Evolutionary conservation across 2,888 invertebrate species (phyloP).

Genomic region (Portevinia maculata): DNA sequence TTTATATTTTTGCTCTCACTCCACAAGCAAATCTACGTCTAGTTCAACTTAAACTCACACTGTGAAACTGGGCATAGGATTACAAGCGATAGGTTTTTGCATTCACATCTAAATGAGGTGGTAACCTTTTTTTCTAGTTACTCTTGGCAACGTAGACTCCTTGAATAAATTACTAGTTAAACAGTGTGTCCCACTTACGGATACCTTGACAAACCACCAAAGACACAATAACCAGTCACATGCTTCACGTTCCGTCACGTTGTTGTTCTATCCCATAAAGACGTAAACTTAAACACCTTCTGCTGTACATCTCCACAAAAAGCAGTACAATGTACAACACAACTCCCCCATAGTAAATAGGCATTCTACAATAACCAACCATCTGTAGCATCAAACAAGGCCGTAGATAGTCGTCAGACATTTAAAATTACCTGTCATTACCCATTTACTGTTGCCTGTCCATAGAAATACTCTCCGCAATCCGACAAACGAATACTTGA

Average conservation of each 20-base stretch:
- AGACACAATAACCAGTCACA: not conserved
- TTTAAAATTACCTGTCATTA: slow-evolving; percentile 65
- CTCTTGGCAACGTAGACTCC: too few species aligned
- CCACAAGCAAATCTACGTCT: too few species aligned
- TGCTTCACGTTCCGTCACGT: slow-evolving; percentile 14
- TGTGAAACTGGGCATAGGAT: too few species aligned
- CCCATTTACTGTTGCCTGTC: slow-evolving; percentile 46
- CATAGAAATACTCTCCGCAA: slow-evolving; percentile 15
- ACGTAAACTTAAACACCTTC: not conserved
- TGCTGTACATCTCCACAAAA: too few species aligned
- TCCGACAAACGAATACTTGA: not conserved
- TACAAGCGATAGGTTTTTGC: too few species aligned
- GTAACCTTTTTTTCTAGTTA: too few species aligned
- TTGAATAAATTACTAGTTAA: too few species aligned
- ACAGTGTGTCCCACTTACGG: too few species aligned
- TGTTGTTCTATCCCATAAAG: not conserved
- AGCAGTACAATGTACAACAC: too few species aligned
- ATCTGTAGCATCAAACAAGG: slow-evolving; percentile 45
- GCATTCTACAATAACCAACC: not conserved
- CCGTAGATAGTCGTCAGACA: slow-evolving; percentile 57
- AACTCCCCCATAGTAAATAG: not conserved
- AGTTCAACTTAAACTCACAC: too few species aligned
- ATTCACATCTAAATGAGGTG: too few species aligned
- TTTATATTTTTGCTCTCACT: too few species aligned
- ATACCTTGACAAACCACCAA: not conserved